Conservation (phyloP, 2,797 vertebrate species). For the Masticophis lateralis region DNA sequence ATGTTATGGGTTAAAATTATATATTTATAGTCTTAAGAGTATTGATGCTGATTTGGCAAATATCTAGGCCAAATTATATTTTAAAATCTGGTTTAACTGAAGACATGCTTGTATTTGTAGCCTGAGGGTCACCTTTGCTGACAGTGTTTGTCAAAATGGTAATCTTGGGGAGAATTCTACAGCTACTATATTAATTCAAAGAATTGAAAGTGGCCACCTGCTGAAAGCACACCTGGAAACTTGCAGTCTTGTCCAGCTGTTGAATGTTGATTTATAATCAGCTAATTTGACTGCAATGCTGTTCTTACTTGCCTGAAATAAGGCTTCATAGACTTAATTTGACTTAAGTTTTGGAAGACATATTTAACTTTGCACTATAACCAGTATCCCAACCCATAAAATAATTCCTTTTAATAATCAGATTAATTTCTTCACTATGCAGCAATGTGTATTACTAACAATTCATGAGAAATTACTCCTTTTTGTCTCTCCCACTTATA, state of each 20-base stretch:
- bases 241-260: slow-evolving; percentile 33
- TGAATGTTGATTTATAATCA: slow-evolving; percentile 22
- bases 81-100: slow-evolving; percentile 25
- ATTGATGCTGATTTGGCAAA: slow-evolving; percentile 10
- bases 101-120: slow-evolving; percentile 15
- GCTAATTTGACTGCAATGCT: neutral
- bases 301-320: neutral
- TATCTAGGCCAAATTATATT: neutral
- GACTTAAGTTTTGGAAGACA: neutral
- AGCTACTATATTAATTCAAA: slow-evolving; percentile 33
- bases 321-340: neutral
- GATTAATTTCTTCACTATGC: neutral
- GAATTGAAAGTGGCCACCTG: slow-evolving; percentile 21
- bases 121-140: slow-evolving; percentile 19
- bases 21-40: neutral
- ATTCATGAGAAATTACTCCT: neutral
- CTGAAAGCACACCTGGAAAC: slow-evolving; percentile 12
- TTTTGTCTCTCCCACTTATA: neutral
- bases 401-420: neutral
- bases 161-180: slow-evolving; percentile 24
- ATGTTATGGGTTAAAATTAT: slow-evolving; percentile 3
- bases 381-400: neutral
- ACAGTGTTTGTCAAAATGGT: slow-evolving; percentile 14
- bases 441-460: neutral
- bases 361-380: neutral